Percentiles rank a stretch among this genome's conserved stretches.
Conservation (phyloP, 2,797 vertebrate genomes). For the Pangasius krempfi region DNA sequence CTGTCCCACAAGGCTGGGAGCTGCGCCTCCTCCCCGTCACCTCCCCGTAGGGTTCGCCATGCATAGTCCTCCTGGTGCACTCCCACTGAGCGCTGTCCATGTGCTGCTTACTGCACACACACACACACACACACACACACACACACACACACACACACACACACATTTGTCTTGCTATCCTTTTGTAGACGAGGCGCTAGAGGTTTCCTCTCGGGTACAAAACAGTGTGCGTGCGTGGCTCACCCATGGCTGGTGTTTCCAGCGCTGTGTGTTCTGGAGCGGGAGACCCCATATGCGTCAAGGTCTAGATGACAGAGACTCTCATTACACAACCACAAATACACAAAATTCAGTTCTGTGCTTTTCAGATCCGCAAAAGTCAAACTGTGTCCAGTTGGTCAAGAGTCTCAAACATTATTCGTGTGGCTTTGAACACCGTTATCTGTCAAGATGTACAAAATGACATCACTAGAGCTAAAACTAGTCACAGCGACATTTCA, state of each 20-base stretch:
- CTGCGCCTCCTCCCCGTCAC: slow-evolving; percentile 74
- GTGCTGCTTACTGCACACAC: slow-evolving; percentile 65
- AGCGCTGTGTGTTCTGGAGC: slow-evolving; percentile 10
- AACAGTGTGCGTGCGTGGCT: neutral
- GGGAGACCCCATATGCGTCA: slow-evolving; percentile 41
- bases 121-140: slow-evolving; percentile 24
- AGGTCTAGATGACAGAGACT: slow-evolving; percentile 37
- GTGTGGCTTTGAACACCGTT: neutral
- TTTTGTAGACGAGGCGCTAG: neutral
- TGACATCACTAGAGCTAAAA: neutral
- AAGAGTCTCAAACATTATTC: neutral
- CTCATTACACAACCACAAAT: neutral
- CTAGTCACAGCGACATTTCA: neutral
- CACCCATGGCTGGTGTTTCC: slow-evolving; percentile 15
- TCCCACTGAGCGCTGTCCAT: slow-evolving; percentile 72
- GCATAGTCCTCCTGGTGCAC: slow-evolving; percentile 67
- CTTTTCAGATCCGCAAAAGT: neutral
- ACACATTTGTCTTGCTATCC: neutral
- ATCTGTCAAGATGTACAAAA: neutral
- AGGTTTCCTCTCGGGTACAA: neutral
- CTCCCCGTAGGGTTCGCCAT: slow-evolving; percentile 75
- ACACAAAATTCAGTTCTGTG: neutral
- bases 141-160: neutral
- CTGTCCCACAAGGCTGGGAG: slow-evolving; percentile 71
- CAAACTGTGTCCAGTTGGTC: neutral